Base-by-base conservation (phyloP, 2,888 invertebrate genomes). In the Tenthredo scrophulariae region DNA sequence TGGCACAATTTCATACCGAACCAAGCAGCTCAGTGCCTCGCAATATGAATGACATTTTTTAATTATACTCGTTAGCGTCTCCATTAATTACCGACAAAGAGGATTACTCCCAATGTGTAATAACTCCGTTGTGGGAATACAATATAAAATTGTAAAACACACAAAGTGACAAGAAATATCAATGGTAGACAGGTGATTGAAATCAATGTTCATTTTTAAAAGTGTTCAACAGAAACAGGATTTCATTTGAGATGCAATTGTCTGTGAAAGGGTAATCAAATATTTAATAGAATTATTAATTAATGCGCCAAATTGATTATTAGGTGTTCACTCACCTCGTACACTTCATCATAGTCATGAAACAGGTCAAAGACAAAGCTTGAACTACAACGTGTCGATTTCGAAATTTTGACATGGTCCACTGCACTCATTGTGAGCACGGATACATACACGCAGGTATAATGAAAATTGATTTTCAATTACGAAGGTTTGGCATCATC, bases 401-500 rank as follows among this genome's bases (percentile, higher is more conserved):
- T 26, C n/a, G n/a, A 40, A n/a, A 72, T 46, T 13, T 46, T 15
- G 46, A 46, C 46, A 46, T 13, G 13, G 46, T 46, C 46, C 15
- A 3, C 46, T 46, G 46, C 22, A 62, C 26, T 62, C 13, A 5
- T 62, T 13, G 22, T 62, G 22, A 26, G 7, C n/a, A 54, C n/a
- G 54, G 7, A 1, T 50, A 18, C 46, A 46, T 33, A 33, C 26
- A 26, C 3, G 65, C 22, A 13, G 22, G 33, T 67, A 67, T 67
- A 67, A 33, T 67, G 29, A 18, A 33, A 67, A 67, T 67, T 67
- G 67, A 67, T 67, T 67, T 67, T 67, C 67, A 33, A 67, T 67
- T 67, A 67, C 15, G 26, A 67, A 29, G 33, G 18, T 33, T 67
- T 18, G 18, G 26, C 33, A 18, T 67, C 65, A 13, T 22, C 58